phyloP scores from a whole-genome alignment of 2,888 invertebrate genomes.

The Clivina fossor region DNA sequence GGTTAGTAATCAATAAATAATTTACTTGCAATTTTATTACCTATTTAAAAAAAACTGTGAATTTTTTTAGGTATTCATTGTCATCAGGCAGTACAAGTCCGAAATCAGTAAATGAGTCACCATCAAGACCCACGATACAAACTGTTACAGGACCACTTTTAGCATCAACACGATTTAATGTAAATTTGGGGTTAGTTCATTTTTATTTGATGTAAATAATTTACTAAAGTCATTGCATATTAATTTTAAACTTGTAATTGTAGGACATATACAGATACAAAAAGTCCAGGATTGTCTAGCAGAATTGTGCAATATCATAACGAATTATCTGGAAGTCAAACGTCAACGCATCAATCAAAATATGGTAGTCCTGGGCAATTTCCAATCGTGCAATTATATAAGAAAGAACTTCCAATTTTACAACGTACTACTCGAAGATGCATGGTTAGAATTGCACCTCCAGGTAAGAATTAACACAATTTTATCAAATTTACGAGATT shows the following conservation, averaged over 20 bases:
- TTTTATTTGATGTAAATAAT: conserved; percentile 2
- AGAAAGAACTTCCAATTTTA: conserved; percentile 50
- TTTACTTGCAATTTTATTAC: neutral
- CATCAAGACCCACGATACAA: conserved; percentile 45
- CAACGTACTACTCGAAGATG: conserved; percentile 47
- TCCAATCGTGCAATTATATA: conserved; percentile 57
- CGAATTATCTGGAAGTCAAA: conserved; percentile 43
- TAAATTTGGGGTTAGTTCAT: conserved; percentile 53
- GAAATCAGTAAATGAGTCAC: conserved; percentile 39
- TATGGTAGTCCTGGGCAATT: conserved; percentile 55
- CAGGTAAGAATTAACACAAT: conserved; percentile 40
- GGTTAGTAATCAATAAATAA: no score
- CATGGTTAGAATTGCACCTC: conserved; percentile 47
- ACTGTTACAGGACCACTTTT: conserved; percentile 53
- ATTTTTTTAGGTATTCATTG: conserved; percentile 42
- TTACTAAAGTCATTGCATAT: conserved; percentile 6
- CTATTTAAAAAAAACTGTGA: neutral
- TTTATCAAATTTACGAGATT: neutral
- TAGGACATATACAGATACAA: conserved; percentile 55
- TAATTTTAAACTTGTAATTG: conserved; percentile 33
- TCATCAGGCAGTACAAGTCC: conserved; percentile 47
- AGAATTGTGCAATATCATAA: conserved; percentile 57
- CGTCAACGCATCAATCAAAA: conserved; percentile 48
- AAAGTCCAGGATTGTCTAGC: conserved; percentile 57
- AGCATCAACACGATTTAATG: conserved; percentile 54